Evolutionary conservation across 2,113 vertebrate species (phyloP).

Genomic region (Larimichthys polyactis): DNA sequence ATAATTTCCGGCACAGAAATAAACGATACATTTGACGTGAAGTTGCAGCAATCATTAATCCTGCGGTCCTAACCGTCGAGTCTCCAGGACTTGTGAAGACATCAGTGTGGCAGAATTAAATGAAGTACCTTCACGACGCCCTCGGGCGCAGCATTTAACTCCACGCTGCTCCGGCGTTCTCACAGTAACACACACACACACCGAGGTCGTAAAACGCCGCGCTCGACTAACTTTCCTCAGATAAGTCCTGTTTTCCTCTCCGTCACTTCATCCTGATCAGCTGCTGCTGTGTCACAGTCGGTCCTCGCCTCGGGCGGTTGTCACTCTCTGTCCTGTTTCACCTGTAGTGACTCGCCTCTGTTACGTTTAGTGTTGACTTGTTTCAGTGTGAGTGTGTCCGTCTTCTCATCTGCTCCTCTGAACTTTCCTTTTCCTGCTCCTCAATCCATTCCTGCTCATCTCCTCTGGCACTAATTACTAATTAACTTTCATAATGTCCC

Average conservation of each 20-base stretch:
- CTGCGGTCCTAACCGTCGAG: not conserved
- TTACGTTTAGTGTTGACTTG: not conserved
- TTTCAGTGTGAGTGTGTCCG: not conserved
- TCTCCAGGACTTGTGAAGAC: not conserved
- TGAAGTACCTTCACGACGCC: no score
- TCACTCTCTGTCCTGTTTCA: not conserved
- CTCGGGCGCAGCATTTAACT: not conserved
- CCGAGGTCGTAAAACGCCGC: not conserved
- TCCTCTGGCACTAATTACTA: slow-evolving; percentile 62
- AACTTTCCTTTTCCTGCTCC: slow-evolving; percentile 8
- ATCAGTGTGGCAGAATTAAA: not conserved
- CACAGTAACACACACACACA: not conserved
- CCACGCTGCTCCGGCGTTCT: not conserved
- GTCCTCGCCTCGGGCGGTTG: not conserved
- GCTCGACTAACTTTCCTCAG: slow-evolving; percentile 9
- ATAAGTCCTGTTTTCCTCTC: not conserved
- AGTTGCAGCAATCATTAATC: no score
- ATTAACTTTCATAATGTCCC: slow-evolving; percentile 74
- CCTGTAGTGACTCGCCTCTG: not conserved
- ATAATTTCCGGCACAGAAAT: no score
- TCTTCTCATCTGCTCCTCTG: not conserved
- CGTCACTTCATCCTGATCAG: slow-evolving; percentile 3
- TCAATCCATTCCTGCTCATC: slow-evolving; percentile 34
- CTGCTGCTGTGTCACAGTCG: not conserved
- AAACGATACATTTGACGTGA: no score